phyloP scores from a whole-genome alignment of 2,113 vertebrate species.

The Pollimyrus isidori region DNA sequence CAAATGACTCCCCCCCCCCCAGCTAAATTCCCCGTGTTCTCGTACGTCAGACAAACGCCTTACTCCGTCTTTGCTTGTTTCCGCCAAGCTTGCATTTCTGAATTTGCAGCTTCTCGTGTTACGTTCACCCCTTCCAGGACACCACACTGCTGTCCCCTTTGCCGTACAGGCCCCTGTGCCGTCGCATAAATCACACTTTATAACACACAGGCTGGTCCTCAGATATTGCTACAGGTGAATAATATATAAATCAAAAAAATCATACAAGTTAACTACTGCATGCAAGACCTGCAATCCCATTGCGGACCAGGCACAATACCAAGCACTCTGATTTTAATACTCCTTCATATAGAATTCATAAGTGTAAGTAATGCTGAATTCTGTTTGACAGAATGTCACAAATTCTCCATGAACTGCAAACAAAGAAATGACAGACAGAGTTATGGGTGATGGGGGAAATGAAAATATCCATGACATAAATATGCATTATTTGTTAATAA shows the following conservation, averaged over 20 bases:
- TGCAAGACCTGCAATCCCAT: neutral
- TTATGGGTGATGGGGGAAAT: neutral
- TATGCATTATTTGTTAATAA: neutral
- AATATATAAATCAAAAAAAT: neutral
- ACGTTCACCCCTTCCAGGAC: neutral
- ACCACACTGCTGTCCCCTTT: neutral
- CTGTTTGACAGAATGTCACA: neutral
- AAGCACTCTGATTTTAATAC: neutral
- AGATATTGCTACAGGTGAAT: neutral
- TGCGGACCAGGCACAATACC: neutral
- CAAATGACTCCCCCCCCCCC: neutral
- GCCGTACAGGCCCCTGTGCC: neutral
- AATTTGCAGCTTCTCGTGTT: neutral
- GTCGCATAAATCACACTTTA: neutral
- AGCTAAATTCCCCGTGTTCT: neutral
- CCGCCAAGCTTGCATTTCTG: neutral
- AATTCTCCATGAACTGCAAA: neutral
- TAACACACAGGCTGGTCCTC: neutral
- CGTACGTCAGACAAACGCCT: neutral
- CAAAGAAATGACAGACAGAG: neutral
- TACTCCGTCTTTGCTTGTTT: neutral
- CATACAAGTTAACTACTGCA: neutral
- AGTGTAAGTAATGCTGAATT: neutral
- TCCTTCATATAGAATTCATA: neutral
- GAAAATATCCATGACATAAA: neutral